phyloP scores from a whole-genome alignment of 1,140 invertebrate genomes.

The Pseudomyrmex cubaensis region DNA sequence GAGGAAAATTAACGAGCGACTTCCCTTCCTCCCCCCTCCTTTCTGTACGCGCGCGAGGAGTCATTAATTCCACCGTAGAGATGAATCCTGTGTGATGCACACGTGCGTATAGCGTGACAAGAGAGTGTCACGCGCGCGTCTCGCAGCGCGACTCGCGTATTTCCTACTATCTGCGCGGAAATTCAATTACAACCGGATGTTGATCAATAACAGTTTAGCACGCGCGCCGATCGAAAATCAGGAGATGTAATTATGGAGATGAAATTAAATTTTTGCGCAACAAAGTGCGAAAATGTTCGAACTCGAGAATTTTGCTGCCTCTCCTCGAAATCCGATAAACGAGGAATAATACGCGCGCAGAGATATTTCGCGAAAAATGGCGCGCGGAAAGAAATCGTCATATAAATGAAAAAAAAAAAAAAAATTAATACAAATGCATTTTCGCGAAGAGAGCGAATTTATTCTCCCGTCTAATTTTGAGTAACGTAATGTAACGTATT shows the following conservation, averaged over 20 bases:
- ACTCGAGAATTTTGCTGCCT: neutral
- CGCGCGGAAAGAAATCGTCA: no score
- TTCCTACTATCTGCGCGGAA: neutral
- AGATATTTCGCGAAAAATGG: no score
- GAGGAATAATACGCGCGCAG: neutral
- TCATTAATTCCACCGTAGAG: conserved; percentile 60
- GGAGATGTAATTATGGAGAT: neutral
- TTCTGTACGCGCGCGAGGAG: conserved; percentile 30
- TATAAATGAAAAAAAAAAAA: neutral
- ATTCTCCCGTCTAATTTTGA: neutral
- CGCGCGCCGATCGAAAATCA: neutral
- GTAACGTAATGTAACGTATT: neutral
- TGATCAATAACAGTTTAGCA: neutral
- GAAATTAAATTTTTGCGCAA: neutral
- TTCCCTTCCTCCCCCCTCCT: neutral
- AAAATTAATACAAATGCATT: neutral
- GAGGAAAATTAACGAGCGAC: conserved; percentile 68
- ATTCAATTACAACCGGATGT: conserved; percentile 20
- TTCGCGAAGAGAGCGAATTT: no score
- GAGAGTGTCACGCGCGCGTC: conserved; percentile 1
- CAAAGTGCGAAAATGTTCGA: neutral
- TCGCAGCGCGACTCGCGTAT: neutral
- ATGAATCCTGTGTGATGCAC: conserved; percentile 52
- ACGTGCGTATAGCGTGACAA: conserved; percentile 42
- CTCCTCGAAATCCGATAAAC: neutral